Evolutionary conservation across 2,888 invertebrate species (phyloP), one percentile per base, ranked within the genome.

Genomic region (Nymphalis c-album): DNA sequence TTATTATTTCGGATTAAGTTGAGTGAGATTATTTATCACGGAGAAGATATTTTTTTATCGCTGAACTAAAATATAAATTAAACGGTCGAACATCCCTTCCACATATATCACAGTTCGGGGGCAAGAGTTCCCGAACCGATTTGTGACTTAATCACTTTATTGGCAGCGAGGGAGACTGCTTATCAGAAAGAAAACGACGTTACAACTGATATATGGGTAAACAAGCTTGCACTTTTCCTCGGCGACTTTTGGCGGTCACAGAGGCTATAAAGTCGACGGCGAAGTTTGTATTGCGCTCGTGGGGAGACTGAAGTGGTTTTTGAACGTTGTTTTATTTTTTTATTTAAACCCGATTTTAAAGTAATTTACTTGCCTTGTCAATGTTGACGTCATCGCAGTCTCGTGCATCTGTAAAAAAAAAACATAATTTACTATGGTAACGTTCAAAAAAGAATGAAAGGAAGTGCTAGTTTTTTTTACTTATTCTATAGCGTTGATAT

Each of bases 121-220:
- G 70, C 68, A 66, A 72, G 71, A 73, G 80, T 76, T 80, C 82
- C 83, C 81, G 81, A 79, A 82, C 80, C 91, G 91, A 92, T 92
- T 92, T 92, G 92, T 88, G 91, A 88, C 91, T 92, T 92, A 92
- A 92, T 92, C 92, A 90, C 91, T 92, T 91, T 92, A 92, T 92
- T 90, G 91, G 90, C 88, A 87, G 89, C 89, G 83, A 81, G 92
- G 92, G 91, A 88, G 85, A 74, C 70, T 71, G 77, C 80, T 91
- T 92, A 92, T 92, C 91, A 88, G 84, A 87, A 90, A 89, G 89
- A 87, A 90, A 89, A 85, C 87, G 84, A 85, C 81, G 79, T 79
- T 77, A 82, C 80, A 78, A 77, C 83, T 89, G 91, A 91, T 91
- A 89, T 91, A 91, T 84, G 89, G 84, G 88, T 89, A 88, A 91